phyloP scores from a whole-genome alignment of 2,797 vertebrate genomes.

The Mormyrus proboscirostris region DNA sequence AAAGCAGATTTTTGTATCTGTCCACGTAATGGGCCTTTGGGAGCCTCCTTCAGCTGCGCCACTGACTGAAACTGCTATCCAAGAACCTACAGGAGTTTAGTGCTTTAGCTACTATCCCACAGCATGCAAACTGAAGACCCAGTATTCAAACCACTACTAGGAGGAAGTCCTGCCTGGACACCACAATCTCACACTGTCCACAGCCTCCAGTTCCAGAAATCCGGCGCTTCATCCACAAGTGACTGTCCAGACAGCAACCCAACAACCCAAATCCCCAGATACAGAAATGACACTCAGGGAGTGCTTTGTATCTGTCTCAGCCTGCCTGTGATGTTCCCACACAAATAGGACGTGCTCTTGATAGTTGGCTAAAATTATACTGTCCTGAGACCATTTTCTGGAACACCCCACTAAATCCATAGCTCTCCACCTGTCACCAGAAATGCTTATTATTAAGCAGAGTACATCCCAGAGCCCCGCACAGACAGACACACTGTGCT shows the following conservation, averaged over 20 bases:
- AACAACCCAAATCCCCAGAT: not conserved
- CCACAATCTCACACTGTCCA: not conserved
- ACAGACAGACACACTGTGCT: not conserved
- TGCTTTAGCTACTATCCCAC: not conserved
- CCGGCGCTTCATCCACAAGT: not conserved
- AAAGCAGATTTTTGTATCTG: not conserved
- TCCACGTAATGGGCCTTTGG: not conserved
- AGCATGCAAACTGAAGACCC: not conserved
- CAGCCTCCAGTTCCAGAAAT: not conserved
- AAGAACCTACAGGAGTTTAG: not conserved
- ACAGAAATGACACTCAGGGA: not conserved
- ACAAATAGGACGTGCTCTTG: slow-evolving; percentile 13
- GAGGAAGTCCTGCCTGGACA: not conserved
- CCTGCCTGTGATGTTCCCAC: not conserved
- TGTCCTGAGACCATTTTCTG: not conserved
- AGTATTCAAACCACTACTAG: not conserved
- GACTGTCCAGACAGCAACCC: not conserved
- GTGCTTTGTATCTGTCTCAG: not conserved
- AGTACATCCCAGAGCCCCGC: not conserved
- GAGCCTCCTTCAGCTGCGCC: not conserved
- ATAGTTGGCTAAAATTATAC: slow-evolving; percentile 1
- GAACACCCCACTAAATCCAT: not conserved
- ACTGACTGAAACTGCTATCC: not conserved
- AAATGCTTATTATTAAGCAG: not conserved
- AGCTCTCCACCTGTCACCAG: slow-evolving; percentile 7